Conservation (phyloP, 2,113 vertebrate genomes). For the Hippocampus barbouri region DNA sequence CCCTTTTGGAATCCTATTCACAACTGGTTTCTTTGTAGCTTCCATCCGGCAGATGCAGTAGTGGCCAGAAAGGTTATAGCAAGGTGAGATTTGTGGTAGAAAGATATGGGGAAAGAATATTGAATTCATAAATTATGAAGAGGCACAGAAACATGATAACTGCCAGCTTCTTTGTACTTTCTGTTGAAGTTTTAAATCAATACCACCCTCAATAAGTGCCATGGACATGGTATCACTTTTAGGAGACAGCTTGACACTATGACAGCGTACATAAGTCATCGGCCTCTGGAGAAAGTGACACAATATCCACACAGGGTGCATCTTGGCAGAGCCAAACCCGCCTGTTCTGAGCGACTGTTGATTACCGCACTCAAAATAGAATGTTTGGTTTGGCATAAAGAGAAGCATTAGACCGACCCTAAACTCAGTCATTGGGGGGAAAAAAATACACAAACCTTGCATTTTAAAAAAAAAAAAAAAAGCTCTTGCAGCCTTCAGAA, state of each 20-base stretch:
- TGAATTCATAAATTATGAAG: slow-evolving; percentile 50
- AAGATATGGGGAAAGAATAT: slow-evolving; percentile 29
- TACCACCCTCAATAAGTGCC: slow-evolving; percentile 50
- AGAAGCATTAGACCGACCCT: slow-evolving; percentile 12
- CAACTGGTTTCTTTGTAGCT: slow-evolving; percentile 3
- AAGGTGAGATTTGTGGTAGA: slow-evolving; percentile 40
- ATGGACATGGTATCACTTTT: slow-evolving; percentile 56
- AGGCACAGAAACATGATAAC: slow-evolving; percentile 49
- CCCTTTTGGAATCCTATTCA: background rate
- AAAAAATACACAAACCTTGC: slow-evolving; percentile 22
- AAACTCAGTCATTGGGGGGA: slow-evolving; percentile 2
- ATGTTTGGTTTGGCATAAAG: slow-evolving; percentile 23
- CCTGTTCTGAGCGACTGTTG: slow-evolving; percentile 26
- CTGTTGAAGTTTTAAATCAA: slow-evolving; percentile 59
- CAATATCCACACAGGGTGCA: slow-evolving; percentile 28
- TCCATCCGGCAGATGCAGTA: background rate
- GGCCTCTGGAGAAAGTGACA: slow-evolving; percentile 42
- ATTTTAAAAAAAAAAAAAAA: background rate
- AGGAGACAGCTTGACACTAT: slow-evolving; percentile 56
- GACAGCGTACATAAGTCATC: slow-evolving; percentile 65
- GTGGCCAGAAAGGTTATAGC: slow-evolving; percentile 23
- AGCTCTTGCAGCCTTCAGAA: slow-evolving; percentile 29
- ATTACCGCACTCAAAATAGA: slow-evolving; percentile 18
- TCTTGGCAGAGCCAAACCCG: slow-evolving; percentile 10
- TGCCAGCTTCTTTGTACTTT: slow-evolving; percentile 28